These are phyloP conservation scores for Lymantria dispar DNA, from an alignment of 2,888 invertebrate species.

Conservation along the genomic window DNA sequence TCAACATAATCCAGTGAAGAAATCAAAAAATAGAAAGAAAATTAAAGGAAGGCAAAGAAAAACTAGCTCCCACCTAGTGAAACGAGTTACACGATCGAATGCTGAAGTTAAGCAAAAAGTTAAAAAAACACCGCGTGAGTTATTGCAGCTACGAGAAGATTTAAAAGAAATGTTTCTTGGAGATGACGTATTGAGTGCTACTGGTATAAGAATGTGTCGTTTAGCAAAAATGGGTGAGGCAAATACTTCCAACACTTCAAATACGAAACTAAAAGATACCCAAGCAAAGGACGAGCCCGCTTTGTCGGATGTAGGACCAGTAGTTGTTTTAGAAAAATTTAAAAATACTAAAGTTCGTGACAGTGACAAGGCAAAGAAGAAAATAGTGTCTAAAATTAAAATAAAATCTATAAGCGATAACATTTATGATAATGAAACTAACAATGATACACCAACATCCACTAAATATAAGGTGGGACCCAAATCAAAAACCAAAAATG, in stretches of 20 bases:
- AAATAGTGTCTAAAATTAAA: constrained; percentile 52
- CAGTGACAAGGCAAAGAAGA: constrained; percentile 39
- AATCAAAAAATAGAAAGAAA: constrained; percentile 23
- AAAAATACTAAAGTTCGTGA: constrained; percentile 34
- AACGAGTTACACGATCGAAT: constrained; percentile 43
- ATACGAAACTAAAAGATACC: background rate
- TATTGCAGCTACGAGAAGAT: constrained; percentile 86
- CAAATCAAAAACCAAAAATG: constrained; percentile 57
- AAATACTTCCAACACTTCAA: constrained; percentile 25
- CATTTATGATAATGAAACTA: constrained; percentile 15
- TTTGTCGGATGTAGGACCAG: constrained; percentile 35
- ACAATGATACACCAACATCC: constrained; percentile 15
- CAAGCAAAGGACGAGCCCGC: constrained; percentile 34
- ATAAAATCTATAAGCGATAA: constrained; percentile 22
- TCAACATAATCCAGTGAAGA: constrained; percentile 4
- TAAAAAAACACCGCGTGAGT: constrained; percentile 68
- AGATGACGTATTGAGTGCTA: constrained; percentile 83
- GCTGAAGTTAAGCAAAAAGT: constrained; percentile 25
- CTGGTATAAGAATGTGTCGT: constrained; percentile 85
- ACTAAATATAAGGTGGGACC: constrained; percentile 52
- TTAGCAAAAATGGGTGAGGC: constrained; percentile 77
- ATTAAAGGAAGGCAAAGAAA: constrained; percentile 24
- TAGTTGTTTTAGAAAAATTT: constrained; percentile 56
- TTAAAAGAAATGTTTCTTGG: constrained; percentile 87
- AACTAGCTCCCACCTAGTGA: constrained; percentile 12